Conservation (phyloP, 64 coral and sea anemone species). For the Montipora sp. region DNA sequence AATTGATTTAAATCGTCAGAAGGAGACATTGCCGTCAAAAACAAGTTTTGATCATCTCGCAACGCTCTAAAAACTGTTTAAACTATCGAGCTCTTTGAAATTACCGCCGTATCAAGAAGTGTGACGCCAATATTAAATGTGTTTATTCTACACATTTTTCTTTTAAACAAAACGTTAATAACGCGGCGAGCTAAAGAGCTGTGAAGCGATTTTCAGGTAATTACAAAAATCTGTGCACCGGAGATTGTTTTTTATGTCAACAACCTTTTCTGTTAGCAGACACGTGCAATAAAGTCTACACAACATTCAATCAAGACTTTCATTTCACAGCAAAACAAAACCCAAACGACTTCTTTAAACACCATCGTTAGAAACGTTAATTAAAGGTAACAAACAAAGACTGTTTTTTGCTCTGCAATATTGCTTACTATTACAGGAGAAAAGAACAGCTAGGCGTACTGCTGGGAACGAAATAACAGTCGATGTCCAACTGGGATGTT, state of each 20-base stretch:
- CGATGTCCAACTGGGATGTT: slow-evolving; percentile 35
- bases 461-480: slow-evolving; percentile 35
- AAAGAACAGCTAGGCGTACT: slow-evolving; percentile 12
- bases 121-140: slow-evolving; percentile 5
- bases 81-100: background rate
- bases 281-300: background rate
- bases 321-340: slow-evolving; percentile 5
- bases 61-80: background rate
- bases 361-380: slow-evolving; percentile 41
- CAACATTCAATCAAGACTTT: slow-evolving; percentile 13
- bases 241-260: background rate
- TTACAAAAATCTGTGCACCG: background rate
- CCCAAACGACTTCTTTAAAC: background rate
- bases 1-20: no score
- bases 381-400: slow-evolving; percentile 38
- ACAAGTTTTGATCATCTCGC: no score
- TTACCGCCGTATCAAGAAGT: slow-evolving; percentile 15
- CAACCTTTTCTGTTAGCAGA: background rate
- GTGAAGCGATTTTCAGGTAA: slow-evolving; percentile 2
- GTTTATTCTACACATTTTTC: slow-evolving; percentile 19
- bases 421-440: slow-evolving; percentile 44
- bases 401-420: slow-evolving; percentile 15
- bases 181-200: background rate
- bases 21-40: no score
- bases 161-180: slow-evolving; percentile 45